Conservation (phyloP, 2,797 vertebrate genomes). For the Pseudopleuronectes americanus region DNA sequence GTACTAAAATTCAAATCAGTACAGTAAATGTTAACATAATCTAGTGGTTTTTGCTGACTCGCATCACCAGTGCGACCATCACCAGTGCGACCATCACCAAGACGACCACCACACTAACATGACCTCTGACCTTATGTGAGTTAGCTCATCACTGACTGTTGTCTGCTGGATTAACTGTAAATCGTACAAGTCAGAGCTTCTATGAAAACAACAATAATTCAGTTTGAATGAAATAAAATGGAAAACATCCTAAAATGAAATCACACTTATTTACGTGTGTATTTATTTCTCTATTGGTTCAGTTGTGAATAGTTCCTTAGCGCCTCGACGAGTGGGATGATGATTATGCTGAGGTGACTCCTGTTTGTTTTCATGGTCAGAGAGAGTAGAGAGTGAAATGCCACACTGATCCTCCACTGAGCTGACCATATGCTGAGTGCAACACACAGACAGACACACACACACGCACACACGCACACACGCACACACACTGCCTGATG, state of each 20-base stretch:
- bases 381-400: slow-evolving; percentile 45
- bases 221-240: neutral
- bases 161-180: slow-evolving; percentile 10
- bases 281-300: neutral
- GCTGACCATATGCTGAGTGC: slow-evolving; percentile 44
- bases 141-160: neutral
- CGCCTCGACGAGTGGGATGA: slow-evolving; percentile 7
- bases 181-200: neutral
- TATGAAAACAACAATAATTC: neutral
- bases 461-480: neutral
- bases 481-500: slow-evolving; percentile 4
- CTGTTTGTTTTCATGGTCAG: slow-evolving; percentile 32
- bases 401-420: slow-evolving; percentile 44
- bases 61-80: no score
- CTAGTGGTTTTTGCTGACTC: neutral
- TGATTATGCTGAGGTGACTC: slow-evolving; percentile 9
- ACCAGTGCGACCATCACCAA: no score
- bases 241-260: neutral
- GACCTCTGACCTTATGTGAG: slow-evolving; percentile 33
- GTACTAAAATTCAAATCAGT: no score
- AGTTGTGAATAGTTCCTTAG: neutral
- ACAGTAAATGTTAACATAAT: no score
- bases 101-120: neutral
- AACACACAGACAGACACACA: neutral
- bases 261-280: neutral